A percentile compares a stretch with the other conserved stretches of the same genome.
These are phyloP conservation scores for Luperina testacea DNA, from an alignment of 2,888 invertebrate genomes.

Conservation along the genomic window DNA sequence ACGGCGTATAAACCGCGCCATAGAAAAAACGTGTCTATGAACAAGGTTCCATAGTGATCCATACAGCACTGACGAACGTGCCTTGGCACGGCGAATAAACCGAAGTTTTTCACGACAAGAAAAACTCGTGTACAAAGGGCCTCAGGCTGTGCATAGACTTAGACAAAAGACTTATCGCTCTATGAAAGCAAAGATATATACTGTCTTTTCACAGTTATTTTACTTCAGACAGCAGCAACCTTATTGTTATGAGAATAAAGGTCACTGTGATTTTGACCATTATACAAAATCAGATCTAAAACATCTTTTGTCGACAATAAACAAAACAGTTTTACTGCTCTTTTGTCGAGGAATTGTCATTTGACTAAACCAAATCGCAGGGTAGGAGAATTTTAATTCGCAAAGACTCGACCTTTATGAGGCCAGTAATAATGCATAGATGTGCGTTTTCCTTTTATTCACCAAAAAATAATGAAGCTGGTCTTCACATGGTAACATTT, in stretches of 20 bases:
- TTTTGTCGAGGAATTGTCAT: slow-evolving; percentile 11
- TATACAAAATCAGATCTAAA: background rate
- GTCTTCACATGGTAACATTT: slow-evolving; percentile 31
- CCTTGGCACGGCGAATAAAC: background rate
- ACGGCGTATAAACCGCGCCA: background rate
- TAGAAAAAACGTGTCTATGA: background rate
- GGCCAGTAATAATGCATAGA: slow-evolving; percentile 25
- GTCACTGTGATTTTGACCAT: background rate
- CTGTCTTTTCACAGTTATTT: background rate
- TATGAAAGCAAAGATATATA: background rate
- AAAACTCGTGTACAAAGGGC: background rate
- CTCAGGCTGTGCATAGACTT: background rate
- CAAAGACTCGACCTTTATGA: slow-evolving; percentile 19
- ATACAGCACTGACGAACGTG: background rate
- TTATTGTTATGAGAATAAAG: background rate
- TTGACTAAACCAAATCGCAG: slow-evolving; percentile 37
- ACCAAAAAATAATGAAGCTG: slow-evolving; percentile 45
- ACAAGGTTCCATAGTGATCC: background rate
- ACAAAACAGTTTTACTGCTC: background rate
- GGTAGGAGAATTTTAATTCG: slow-evolving; percentile 32
- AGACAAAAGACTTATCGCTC: background rate
- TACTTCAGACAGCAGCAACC: background rate
- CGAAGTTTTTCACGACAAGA: background rate
- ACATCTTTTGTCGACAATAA: background rate
- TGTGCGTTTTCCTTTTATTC: slow-evolving; percentile 19